Evolutionary conservation across 1,140 invertebrate genomes (phyloP).

Genomic region (Drosophila ogumai): DNA sequence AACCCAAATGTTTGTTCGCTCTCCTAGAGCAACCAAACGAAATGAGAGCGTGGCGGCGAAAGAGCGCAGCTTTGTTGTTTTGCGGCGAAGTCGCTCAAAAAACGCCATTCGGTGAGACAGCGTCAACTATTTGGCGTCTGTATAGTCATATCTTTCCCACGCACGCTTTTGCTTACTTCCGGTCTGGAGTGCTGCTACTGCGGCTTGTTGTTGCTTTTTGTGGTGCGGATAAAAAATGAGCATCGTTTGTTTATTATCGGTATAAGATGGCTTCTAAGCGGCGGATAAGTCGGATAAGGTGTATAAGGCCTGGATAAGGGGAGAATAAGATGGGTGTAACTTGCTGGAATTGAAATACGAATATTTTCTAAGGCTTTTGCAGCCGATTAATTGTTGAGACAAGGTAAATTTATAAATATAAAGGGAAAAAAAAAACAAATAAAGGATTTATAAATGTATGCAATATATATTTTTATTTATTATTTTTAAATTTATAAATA

Average conservation of each 20-base stretch:
- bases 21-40: background rate
- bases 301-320: background rate
- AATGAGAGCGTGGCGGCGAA: background rate
- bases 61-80: constrained; percentile 42
- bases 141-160: constrained; percentile 48
- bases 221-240: constrained; percentile 66
- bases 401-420: too few relatives aligned
- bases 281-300: background rate
- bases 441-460: too few relatives aligned
- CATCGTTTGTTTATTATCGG: constrained; percentile 45
- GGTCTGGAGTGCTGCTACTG: constrained; percentile 44
- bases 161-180: constrained; percentile 54
- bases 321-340: background rate
- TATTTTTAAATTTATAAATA: too few relatives aligned
- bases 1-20: constrained; percentile 51
- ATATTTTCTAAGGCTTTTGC: background rate
- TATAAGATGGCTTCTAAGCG: constrained; percentile 18
- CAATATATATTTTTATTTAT: too few relatives aligned
- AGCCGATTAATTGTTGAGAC: too few relatives aligned
- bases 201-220: constrained; percentile 29
- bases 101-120: constrained; percentile 65
- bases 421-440: background rate
- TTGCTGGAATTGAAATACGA: background rate
- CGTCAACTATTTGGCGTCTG: constrained; percentile 30
- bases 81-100: constrained; percentile 79